phyloP scores from a whole-genome alignment of 2,797 vertebrate species.

The Malurus leucopterus region DNA sequence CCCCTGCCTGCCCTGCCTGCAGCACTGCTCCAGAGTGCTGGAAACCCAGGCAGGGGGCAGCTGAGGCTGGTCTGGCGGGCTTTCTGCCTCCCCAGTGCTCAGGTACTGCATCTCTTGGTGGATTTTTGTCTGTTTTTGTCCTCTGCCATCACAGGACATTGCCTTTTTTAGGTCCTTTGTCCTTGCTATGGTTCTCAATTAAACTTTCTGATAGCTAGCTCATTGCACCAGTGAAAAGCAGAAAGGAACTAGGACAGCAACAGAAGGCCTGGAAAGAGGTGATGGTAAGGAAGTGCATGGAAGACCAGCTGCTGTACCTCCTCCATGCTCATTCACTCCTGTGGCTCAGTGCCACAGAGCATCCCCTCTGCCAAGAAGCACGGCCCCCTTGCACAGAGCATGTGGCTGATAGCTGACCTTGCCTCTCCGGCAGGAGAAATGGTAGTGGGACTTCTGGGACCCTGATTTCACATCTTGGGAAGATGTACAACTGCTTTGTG shows the following conservation, averaged over 20 bases:
- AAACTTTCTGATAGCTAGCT: not conserved
- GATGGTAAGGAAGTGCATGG: not conserved
- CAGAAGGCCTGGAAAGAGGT: not conserved
- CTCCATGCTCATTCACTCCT: not conserved
- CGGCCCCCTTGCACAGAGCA: rapidly evolving
- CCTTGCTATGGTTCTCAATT: not conserved
- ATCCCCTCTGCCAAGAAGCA: not conserved
- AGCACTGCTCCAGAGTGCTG: not conserved
- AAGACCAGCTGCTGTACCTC: not conserved
- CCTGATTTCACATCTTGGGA: not conserved
- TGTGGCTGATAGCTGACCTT: not conserved
- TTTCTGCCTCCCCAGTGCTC: not conserved
- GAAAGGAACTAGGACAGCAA: not conserved
- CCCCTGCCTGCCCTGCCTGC: not conserved
- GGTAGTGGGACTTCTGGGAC: not conserved
- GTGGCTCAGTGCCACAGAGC: not conserved
- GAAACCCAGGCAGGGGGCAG: not conserved
- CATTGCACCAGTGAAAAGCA: not conserved
- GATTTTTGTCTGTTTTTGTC: not conserved
- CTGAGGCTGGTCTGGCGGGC: not conserved
- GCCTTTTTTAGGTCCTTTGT: not conserved
- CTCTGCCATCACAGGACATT: not conserved
- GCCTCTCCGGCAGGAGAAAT: not conserved
- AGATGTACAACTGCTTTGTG: not conserved
- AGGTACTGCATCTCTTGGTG: not conserved